Percentiles rank a stretch among this genome's conserved stretches.
Conservation (phyloP, 2,888 invertebrate species). For the Deladenus siricidicola region DNA sequence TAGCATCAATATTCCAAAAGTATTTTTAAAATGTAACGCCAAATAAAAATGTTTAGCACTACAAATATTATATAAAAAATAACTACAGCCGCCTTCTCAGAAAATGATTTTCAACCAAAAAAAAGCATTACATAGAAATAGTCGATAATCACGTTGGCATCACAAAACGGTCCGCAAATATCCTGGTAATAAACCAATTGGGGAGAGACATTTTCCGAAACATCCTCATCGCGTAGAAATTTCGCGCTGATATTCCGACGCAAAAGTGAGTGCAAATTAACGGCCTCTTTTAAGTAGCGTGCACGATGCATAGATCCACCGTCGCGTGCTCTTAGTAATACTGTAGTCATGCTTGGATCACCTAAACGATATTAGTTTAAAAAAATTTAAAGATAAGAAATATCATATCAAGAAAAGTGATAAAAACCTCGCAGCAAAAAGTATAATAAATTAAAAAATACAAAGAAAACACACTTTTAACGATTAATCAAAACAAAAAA, state of each 20-base stretch:
- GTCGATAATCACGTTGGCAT: conserved; percentile 37
- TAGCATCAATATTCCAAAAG: too few relatives aligned
- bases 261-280: conserved; percentile 27
- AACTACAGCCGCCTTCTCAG: not conserved
- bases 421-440: too few relatives aligned
- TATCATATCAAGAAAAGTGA: too few relatives aligned
- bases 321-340: conserved; percentile 45
- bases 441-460: not conserved
- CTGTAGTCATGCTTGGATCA: conserved; percentile 48
- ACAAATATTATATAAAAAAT: not conserved
- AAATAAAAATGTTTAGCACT: not conserved
- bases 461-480: not conserved
- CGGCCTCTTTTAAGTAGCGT: conserved; percentile 38
- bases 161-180: conserved; percentile 48
- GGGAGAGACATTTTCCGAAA: not conserved
- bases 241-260: conserved; percentile 27
- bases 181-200: conserved; percentile 30
- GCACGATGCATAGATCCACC: conserved; percentile 46
- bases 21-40: too few relatives aligned
- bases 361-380: too few relatives aligned
- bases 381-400: too few relatives aligned
- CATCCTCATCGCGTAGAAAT: too few relatives aligned
- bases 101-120: too few relatives aligned
- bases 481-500: too few relatives aligned
- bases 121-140: conserved; percentile 32